phyloP scores from a whole-genome alignment of 2,113 vertebrate species.

The Miniopterus natalensis region DNA sequence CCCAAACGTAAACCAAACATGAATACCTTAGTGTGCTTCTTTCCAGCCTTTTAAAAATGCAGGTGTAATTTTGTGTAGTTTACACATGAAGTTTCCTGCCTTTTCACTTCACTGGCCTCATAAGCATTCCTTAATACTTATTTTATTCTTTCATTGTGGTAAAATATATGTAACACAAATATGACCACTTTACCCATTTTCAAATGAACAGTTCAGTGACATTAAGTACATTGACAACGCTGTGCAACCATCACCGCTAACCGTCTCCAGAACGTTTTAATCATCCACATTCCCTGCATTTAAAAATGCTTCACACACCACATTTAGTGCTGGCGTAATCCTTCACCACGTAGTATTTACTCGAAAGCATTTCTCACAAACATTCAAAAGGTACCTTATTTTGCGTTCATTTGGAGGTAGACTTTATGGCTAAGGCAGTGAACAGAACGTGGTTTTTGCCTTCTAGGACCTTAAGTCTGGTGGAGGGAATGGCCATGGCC shows the following conservation, averaged over 20 bases:
- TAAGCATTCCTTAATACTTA: background rate
- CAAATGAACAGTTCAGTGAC: background rate
- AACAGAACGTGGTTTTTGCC: background rate
- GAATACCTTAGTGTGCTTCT: background rate
- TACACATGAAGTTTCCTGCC: background rate
- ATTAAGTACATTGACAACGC: background rate
- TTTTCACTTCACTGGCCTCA: background rate
- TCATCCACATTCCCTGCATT: background rate
- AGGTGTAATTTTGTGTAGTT: background rate
- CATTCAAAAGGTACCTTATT: background rate
- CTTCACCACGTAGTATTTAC: background rate
- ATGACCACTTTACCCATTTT: background rate
- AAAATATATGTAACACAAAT: background rate
- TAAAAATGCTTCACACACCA: background rate
- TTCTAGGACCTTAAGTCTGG: background rate
- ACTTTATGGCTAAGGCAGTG: background rate
- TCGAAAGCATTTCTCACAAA: background rate
- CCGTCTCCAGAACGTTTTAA: background rate
- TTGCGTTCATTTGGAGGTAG: background rate
- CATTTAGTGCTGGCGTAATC: background rate
- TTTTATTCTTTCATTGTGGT: background rate
- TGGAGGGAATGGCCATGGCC: background rate
- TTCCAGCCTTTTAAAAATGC: background rate
- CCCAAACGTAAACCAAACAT: background rate
- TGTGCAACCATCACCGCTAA: fast-evolving